A percentile compares a stretch with the other conserved stretches of the same genome.
phyloP scores from a whole-genome alignment of 2,113 vertebrate genomes.

The Choloepus hoffmanni region DNA sequence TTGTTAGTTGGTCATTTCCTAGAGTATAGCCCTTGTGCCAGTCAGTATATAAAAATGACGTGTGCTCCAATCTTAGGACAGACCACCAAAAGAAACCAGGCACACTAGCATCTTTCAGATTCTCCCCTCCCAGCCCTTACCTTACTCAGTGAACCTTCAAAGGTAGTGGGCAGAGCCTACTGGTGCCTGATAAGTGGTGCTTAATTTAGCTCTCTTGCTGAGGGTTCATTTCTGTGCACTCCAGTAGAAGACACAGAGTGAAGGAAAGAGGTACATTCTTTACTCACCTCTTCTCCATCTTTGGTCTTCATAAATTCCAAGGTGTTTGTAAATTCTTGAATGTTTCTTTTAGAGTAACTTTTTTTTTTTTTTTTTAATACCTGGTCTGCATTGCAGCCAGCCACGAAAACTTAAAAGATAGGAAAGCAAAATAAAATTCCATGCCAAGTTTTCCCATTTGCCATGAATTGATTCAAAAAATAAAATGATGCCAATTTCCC shows the following conservation, averaged over 20 bases:
- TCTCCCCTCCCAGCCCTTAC: background rate
- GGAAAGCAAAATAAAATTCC: background rate
- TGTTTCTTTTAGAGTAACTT: background rate
- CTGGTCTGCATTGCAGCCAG: background rate
- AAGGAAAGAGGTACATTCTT: background rate
- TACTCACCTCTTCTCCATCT: background rate
- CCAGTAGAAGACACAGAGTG: background rate
- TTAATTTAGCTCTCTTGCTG: background rate
- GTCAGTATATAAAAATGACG: background rate
- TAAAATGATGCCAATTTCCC: background rate
- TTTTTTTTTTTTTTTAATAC: background rate
- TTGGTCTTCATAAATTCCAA: background rate
- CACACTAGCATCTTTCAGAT: background rate
- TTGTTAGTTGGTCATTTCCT: background rate
- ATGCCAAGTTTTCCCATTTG: background rate
- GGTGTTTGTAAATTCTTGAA: background rate
- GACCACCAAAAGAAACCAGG: background rate
- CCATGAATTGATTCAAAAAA: background rate
- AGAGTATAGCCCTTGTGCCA: background rate
- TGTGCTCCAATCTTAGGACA: background rate
- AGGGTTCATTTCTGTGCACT: background rate
- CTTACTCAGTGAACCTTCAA: too few species aligned
- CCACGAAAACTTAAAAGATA: background rate
- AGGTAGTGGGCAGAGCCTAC: background rate
- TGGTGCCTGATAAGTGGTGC: background rate